Percentiles rank a stretch among this genome's conserved stretches.
phyloP scores from a whole-genome alignment of 2,113 vertebrate species.

The Xerus inauris region DNA sequence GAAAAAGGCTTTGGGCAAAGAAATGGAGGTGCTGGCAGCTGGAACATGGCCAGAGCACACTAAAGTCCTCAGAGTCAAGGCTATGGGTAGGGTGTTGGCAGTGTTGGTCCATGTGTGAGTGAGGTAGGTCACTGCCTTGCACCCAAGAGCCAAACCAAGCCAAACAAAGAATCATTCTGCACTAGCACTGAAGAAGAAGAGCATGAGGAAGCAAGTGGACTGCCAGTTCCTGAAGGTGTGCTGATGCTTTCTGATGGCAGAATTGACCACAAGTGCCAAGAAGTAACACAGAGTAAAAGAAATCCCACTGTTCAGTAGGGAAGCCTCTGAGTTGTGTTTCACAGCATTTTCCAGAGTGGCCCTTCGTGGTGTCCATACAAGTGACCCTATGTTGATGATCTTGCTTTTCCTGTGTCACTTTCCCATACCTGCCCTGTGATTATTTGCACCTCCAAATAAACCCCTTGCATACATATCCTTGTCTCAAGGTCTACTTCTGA shows the following conservation, averaged over 20 bases:
- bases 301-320: not conserved
- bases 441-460: not conserved
- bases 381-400: rapidly evolving
- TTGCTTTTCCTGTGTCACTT: not conserved
- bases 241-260: no score
- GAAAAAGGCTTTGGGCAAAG: not conserved
- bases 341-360: not conserved
- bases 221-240: not conserved
- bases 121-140: not conserved
- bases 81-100: not conserved
- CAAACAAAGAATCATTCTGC: not conserved
- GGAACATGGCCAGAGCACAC: not conserved
- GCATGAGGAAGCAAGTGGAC: not conserved
- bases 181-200: not conserved
- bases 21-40: not conserved
- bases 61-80: not conserved
- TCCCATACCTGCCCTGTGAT: not conserved
- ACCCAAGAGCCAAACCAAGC: not conserved
- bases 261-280: not conserved
- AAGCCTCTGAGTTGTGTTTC: not conserved
- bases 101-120: not conserved
- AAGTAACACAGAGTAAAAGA: not conserved
- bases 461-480: not conserved
- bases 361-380: not conserved
- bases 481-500: not conserved